phyloP scores from a whole-genome alignment of 2,113 vertebrate genomes.

The Noturus placidus region DNA sequence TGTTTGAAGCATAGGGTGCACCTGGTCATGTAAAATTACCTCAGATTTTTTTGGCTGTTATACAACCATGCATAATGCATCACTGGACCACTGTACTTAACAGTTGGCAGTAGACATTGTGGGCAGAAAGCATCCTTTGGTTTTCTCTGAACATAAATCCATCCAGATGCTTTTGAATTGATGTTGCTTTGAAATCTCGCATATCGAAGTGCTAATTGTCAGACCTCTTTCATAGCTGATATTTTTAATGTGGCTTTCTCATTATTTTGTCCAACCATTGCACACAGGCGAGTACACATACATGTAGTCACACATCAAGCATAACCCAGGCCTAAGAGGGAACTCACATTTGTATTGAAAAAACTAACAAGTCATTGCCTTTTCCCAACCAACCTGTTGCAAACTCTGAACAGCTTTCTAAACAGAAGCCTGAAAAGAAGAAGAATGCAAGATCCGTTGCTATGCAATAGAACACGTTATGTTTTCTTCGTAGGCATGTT shows the following conservation, averaged over 20 bases:
- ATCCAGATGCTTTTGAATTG: not conserved
- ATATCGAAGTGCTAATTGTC: not conserved
- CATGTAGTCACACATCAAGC: not conserved
- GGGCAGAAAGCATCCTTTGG: not conserved
- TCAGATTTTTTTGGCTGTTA: slow-evolving; percentile 1
- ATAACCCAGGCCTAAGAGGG: not conserved
- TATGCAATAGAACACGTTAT: not conserved
- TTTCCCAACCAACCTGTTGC: not conserved
- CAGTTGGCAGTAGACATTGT: not conserved
- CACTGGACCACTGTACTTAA: slow-evolving; percentile 1
- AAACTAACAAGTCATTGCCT: not conserved
- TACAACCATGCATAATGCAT: not conserved
- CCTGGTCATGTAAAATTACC: not conserved
- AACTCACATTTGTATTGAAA: not conserved
- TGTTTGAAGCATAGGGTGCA: not conserved
- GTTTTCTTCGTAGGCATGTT: not conserved
- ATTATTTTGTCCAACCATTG: not conserved
- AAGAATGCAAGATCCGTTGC: not conserved
- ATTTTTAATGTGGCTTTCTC: not conserved
- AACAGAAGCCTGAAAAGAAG: not conserved
- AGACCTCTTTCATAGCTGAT: not conserved
- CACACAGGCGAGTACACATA: not conserved
- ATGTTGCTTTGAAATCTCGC: slow-evolving; percentile 10
- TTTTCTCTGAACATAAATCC: slow-evolving; percentile 6
- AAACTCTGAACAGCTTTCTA: not conserved